Percentiles rank a stretch among this genome's conserved stretches.
Conservation (phyloP, 2,797 vertebrate species). For the Sebastes steindachneri region DNA sequence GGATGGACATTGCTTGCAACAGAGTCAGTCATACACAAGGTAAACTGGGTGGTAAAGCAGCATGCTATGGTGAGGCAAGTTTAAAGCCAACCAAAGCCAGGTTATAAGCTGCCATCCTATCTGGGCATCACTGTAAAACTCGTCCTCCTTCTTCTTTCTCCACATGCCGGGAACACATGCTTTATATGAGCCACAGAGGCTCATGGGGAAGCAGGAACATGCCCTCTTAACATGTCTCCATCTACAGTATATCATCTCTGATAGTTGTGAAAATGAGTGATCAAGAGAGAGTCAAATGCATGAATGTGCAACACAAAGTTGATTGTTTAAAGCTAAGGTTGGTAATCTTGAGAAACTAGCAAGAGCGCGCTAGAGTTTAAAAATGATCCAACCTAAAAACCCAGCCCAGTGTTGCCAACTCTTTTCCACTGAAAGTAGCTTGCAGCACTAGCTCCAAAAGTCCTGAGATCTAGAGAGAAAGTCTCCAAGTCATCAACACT, state of each 20-base stretch:
- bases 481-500: too few relatives aligned
- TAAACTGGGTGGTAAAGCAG: conserved; percentile 58
- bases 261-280: background rate
- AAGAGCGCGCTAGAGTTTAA: background rate
- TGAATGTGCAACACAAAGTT: conserved; percentile 17
- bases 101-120: conserved; percentile 19
- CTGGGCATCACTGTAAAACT: background rate
- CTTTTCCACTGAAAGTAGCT: too few relatives aligned
- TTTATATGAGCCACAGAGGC: conserved; percentile 19
- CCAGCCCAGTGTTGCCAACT: too few relatives aligned
- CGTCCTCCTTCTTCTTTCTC: conserved; percentile 6
- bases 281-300: background rate
- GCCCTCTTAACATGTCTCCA: conserved; percentile 28
- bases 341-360: background rate
- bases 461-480: too few relatives aligned
- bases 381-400: background rate
- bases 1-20: conserved; percentile 44
- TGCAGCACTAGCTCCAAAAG: too few relatives aligned
- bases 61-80: conserved; percentile 71
- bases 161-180: conserved; percentile 78
- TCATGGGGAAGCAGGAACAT: conserved; percentile 42
- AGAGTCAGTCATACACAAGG: background rate
- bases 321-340: background rate
- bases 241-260: background rate
- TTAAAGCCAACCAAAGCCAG: conserved; percentile 65